Percentiles rank a stretch among this genome's conserved stretches.
phyloP scores from a whole-genome alignment of 1,140 invertebrate species.

The Drosophila neocordata region DNA sequence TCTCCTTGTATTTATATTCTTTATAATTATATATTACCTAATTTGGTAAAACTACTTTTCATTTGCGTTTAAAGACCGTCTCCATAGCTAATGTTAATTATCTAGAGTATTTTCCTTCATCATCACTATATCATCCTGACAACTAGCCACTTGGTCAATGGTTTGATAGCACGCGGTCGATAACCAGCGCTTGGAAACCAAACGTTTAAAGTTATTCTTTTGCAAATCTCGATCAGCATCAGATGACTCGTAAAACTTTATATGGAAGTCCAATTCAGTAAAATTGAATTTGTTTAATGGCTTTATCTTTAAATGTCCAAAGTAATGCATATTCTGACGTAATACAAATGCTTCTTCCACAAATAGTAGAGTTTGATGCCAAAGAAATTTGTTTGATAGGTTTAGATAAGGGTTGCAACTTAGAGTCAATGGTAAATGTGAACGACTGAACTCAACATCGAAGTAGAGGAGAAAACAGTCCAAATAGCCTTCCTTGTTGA shows the following conservation, averaged over 20 bases:
- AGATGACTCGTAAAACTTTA: conserved; percentile 22
- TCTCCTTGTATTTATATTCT: not conserved
- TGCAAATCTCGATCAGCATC: not conserved
- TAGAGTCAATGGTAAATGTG: conserved; percentile 36
- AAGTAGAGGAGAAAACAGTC: conserved; percentile 69
- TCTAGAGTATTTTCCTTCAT: not conserved
- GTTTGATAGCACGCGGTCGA: conserved; percentile 45
- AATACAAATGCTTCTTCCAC: conserved; percentile 56
- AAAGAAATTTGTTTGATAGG: conserved; percentile 38
- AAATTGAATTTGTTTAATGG: conserved; percentile 15
- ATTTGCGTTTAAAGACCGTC: not conserved
- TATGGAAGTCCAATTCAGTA: conserved; percentile 39
- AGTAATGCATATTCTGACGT: conserved; percentile 29
- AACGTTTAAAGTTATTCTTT: not conserved
- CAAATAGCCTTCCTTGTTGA: conserved; percentile 30
- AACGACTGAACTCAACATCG: conserved; percentile 62
- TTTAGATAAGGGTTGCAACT: conserved; percentile 48
- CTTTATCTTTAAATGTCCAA: conserved; percentile 32
- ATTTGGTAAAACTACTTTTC: not conserved
- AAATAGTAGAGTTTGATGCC: conserved; percentile 64
- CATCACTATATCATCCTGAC: conserved; percentile 39
- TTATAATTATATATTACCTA: too few species aligned
- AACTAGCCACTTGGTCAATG: conserved; percentile 37
- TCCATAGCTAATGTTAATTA: too few species aligned
- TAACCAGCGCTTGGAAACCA: conserved; percentile 51